A percentile compares a stretch with the other conserved stretches of the same genome.
Conservation (phyloP, 1,140 invertebrate genomes). For the Lordiphosa collinella region DNA sequence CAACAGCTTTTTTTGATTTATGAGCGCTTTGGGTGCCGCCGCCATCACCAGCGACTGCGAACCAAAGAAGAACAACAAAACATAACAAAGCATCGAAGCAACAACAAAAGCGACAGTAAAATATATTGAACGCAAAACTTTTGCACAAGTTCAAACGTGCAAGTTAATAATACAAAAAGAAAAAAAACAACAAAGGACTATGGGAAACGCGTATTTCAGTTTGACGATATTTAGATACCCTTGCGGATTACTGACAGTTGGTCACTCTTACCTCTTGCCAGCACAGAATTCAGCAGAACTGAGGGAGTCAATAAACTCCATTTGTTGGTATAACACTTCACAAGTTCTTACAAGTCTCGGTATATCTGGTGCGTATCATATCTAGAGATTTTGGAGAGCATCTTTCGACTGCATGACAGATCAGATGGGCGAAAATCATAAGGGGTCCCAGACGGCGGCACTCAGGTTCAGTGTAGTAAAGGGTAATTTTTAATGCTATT, state of each 20-base stretch:
- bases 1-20: constrained; percentile 72
- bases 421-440: too few relatives aligned
- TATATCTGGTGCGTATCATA: too few relatives aligned
- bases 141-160: constrained; percentile 45
- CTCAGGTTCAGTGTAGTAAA: too few relatives aligned
- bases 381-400: too few relatives aligned
- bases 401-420: too few relatives aligned
- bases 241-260: background rate
- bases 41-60: constrained; percentile 25
- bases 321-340: too few relatives aligned
- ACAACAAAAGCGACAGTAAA: constrained; percentile 32
- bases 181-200: background rate
- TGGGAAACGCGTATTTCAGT: background rate
- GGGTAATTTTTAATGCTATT: too few relatives aligned
- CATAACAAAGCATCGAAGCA: constrained; percentile 28
- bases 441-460: too few relatives aligned
- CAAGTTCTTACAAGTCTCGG: too few relatives aligned
- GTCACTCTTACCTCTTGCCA: too few relatives aligned
- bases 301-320: too few relatives aligned
- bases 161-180: constrained; percentile 38
- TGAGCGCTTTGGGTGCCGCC: constrained; percentile 69
- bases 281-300: too few relatives aligned
- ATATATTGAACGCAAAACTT: constrained; percentile 57
- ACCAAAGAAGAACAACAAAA: constrained; percentile 14
- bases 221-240: background rate